These are phyloP conservation scores for Buceros bicornis DNA, from an alignment of 2,797 vertebrate species.

Conservation along the genomic window DNA sequence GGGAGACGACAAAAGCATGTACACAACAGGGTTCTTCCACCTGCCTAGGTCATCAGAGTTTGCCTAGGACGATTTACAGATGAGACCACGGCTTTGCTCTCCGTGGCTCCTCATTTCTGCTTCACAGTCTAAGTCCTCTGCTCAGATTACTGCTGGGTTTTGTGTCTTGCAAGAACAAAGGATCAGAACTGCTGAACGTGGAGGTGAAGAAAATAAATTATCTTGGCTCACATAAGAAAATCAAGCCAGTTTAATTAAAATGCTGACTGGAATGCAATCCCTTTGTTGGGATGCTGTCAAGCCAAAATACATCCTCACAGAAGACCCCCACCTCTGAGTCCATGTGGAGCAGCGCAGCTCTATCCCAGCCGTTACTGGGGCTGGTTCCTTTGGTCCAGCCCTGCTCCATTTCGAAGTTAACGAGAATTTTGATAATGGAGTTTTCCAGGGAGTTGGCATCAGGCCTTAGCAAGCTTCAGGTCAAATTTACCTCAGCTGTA, in stretches of 20 bases:
- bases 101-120: not conserved
- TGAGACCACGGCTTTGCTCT: not conserved
- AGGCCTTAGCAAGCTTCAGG: not conserved
- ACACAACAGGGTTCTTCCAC: not conserved
- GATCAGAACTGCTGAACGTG: not conserved
- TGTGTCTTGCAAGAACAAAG: not conserved
- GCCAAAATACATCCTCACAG: not conserved
- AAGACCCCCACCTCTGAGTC: accelerated
- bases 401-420: not conserved
- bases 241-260: not conserved
- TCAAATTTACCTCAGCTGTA: not conserved
- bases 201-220: not conserved
- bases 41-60: not conserved
- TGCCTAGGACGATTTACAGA: not conserved
- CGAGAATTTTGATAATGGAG: not conserved
- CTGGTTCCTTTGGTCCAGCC: not conserved
- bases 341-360: not conserved
- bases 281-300: not conserved
- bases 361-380: not conserved
- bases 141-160: not conserved
- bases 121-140: not conserved
- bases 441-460: not conserved
- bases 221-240: not conserved
- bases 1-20: not conserved
- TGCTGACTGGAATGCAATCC: not conserved